Conservation (phyloP, 2,888 invertebrate genomes). For the Ophion slaviceki region DNA sequence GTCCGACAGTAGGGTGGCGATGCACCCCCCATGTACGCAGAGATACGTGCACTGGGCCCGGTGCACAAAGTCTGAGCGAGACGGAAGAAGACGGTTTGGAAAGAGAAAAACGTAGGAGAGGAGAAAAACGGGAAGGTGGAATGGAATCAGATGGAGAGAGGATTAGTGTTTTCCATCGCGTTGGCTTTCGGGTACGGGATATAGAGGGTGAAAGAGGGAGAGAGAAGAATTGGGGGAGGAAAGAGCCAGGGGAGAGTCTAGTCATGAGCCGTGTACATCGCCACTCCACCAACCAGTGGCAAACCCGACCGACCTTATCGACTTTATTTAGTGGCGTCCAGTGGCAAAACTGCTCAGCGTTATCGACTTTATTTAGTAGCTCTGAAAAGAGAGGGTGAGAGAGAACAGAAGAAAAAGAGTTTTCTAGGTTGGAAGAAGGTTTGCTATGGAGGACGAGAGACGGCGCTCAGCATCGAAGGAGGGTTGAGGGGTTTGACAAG, state of each 20-base stretch:
- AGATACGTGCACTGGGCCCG: neutral
- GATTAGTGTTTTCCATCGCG: slow-evolving; percentile 61
- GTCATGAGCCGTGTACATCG: slow-evolving; percentile 48
- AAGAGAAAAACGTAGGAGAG: neutral
- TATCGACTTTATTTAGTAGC: slow-evolving; percentile 65
- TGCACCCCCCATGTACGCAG: slow-evolving; percentile 1
- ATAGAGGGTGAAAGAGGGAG: slow-evolving; percentile 23
- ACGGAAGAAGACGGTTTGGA: neutral
- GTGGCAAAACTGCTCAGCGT: slow-evolving; percentile 65
- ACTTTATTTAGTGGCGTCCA: slow-evolving; percentile 64
- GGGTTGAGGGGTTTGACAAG: neutral
- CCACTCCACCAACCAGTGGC: slow-evolving; percentile 55
- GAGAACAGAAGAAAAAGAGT: slow-evolving; percentile 34
- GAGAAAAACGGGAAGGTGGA: slow-evolving; percentile 21
- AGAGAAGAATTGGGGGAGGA: neutral
- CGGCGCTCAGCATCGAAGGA: slow-evolving; percentile 22
- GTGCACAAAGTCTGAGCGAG: slow-evolving; percentile 6
- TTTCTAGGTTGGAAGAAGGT: neutral
- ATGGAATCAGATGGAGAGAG: slow-evolving; percentile 55
- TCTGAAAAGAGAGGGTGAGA: slow-evolving; percentile 13
- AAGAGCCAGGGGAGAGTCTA: slow-evolving; percentile 16
- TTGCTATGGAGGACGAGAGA: slow-evolving; percentile 18
- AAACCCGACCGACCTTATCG: slow-evolving; percentile 63
- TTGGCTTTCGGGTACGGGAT: slow-evolving; percentile 17
- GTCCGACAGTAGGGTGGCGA: slow-evolving; percentile 24